phyloP scores from a whole-genome alignment of 2,888 invertebrate species.

The Diplazon laetatorius region DNA sequence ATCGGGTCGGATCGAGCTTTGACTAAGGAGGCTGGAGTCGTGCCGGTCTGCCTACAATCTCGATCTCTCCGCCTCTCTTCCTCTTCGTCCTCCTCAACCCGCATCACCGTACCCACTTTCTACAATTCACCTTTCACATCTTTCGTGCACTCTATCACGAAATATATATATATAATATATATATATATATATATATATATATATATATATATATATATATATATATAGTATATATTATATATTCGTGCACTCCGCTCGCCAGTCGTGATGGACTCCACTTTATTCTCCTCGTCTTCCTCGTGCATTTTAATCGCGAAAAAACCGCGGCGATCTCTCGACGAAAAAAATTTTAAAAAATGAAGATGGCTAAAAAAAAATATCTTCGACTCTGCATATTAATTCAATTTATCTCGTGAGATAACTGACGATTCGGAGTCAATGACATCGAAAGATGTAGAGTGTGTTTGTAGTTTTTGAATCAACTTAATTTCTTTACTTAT shows the following conservation, averaged over 20 bases:
- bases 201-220: too few species aligned
- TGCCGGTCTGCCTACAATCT: conserved; percentile 36
- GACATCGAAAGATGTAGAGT: conserved; percentile 1
- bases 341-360: too few species aligned
- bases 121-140: conserved; percentile 4
- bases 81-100: conserved; percentile 12
- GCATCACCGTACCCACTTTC: not conserved
- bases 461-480: not conserved
- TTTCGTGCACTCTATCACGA: conserved; percentile 1
- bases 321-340: not conserved
- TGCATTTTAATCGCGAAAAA: conserved; percentile 24
- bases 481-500: too few species aligned
- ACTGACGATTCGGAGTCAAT: not conserved
- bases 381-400: conserved; percentile 6
- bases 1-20: conserved; percentile 38
- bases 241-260: not conserved
- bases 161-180: too few species aligned
- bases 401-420: conserved; percentile 15
- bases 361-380: not conserved
- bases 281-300: not conserved
- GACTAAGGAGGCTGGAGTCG: conserved; percentile 26
- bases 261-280: not conserved
- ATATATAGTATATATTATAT: too few species aligned
- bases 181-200: too few species aligned
- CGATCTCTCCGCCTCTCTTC: conserved; percentile 33